A percentile compares a stretch with the other conserved stretches of the same genome.
These are phyloP conservation scores for Enteromius thamalakanensis DNA, from an alignment of 2,797 vertebrate genomes.

Conservation along the genomic window DNA sequence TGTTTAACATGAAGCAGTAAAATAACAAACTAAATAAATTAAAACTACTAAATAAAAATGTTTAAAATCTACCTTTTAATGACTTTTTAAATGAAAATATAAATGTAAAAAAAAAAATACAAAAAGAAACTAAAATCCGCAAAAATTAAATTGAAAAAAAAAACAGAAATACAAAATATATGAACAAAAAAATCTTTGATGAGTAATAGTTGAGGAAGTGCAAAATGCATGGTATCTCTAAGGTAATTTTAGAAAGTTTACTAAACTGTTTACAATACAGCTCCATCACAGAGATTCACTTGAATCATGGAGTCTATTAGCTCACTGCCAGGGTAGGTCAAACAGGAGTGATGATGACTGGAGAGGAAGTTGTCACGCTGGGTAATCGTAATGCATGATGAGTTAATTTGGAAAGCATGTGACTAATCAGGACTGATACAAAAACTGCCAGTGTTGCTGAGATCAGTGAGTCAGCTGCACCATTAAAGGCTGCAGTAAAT, in stretches of 20 bases:
- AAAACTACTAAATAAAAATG: not conserved
- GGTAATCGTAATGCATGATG: conserved; percentile 2
- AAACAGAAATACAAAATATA: not conserved
- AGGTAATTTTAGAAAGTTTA: not conserved
- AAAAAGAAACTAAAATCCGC: not conserved
- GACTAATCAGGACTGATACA: conserved; percentile 21
- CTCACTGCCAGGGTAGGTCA: conserved; percentile 2
- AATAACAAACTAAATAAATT: not conserved
- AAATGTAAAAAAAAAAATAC: not conserved
- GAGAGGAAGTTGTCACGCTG: conserved; percentile 10
- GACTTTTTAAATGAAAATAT: not conserved
- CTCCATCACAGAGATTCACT: not conserved
- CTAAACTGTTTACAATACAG: not conserved
- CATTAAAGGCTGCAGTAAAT: conserved; percentile 14
- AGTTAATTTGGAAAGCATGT: conserved; percentile 23
- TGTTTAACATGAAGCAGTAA: not conserved
- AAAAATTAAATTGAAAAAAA: not conserved
- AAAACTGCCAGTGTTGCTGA: conserved; percentile 4
- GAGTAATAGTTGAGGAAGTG: not conserved
- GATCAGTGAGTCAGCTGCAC: not conserved
- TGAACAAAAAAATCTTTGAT: not conserved
- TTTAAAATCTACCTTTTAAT: not conserved
- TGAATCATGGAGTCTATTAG: not conserved
- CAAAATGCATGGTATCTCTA: not conserved
- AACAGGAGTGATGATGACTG: not conserved